Evolutionary conservation across 2,888 invertebrate genomes (phyloP).

Genomic region (Strigamia transsilvanica): DNA sequence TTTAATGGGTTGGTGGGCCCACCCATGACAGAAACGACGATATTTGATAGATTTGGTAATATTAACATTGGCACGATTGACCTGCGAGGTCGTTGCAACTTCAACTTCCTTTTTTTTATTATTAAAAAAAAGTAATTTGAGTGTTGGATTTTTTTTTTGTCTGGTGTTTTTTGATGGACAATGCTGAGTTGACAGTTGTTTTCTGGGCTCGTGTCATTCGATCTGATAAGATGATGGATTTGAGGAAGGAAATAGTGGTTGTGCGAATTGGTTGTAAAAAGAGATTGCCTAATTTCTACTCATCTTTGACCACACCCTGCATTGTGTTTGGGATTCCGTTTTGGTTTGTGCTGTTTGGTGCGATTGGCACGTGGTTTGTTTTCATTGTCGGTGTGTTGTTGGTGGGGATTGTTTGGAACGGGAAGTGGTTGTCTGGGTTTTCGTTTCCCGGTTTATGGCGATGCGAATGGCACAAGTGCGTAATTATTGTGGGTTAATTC

Average conservation of each 20-base stretch:
- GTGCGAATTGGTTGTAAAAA: neutral
- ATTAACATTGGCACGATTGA: constrained; percentile 10
- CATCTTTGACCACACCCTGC: constrained; percentile 5
- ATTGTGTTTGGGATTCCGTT: constrained; percentile 7
- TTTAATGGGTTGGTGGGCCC: constrained; percentile 17
- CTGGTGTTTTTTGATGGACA: neutral
- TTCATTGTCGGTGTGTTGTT: neutral
- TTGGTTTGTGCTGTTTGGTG: neutral
- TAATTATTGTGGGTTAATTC: neutral
- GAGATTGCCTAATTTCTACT: neutral
- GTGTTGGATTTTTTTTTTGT: neutral
- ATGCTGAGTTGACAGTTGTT: constrained; percentile 1
- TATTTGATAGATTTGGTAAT: constrained; percentile 34
- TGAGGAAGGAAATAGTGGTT: constrained; percentile 23
- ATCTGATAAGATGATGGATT: constrained; percentile 33
- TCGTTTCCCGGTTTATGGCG: constrained; percentile 7
- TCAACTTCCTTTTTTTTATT: neutral
- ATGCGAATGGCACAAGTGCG: neutral
- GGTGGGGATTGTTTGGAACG: neutral
- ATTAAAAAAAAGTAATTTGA: neutral
- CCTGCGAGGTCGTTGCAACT: neutral
- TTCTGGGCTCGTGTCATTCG: neutral
- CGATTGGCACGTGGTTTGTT: constrained; percentile 26
- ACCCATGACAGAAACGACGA: constrained; percentile 20
- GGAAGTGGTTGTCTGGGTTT: neutral